Base-by-base conservation (phyloP, 1,140 invertebrate genomes). In the Eurosta solidaginis region DNA sequence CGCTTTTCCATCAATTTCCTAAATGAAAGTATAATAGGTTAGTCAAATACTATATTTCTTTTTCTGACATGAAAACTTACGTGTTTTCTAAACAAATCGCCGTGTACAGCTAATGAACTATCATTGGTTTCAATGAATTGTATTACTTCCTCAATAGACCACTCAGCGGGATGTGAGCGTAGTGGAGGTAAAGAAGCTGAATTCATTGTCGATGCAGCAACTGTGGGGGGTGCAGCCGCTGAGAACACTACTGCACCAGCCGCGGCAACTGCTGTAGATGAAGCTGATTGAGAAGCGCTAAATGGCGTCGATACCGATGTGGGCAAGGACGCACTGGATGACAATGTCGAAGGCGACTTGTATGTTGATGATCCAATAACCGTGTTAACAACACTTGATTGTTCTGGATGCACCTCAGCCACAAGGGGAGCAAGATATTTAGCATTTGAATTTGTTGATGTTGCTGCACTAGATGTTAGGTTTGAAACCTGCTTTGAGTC, bases 1-100 rank as follows among this genome's bases (percentile, higher is more conserved):
- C 10, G 97, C 97, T 89, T 98, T 98, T 0, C 97, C 97, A 89
- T 98, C 97, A 81, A 98, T 98, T 92, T 98, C 94, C 94, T 96
- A 90, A 91, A 82, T 81, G 81, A 80, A 83, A 81, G 5, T 9
- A 36, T 54, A 14, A 36, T 73, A 40, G 25, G 36, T 36, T 20
- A 36, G 20, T 45, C 45, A 75, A 27, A 75, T 47, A 29, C 74
- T 27, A 10, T 49, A 45, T 17, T 47, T 74, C 25, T 5, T 5
- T 12, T 36, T 33, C 45, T 52, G 5, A 33, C 2, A 59, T 17
- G 9, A 20, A 25, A 40, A 93, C 94, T 93, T 87, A 98, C 96
- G 90, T 98, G 97, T 91, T 94, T 96, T 81, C 95, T 91, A 85
- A 98, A 98, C 25, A 97, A 90, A 87, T 98, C 96, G n/a, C 95